Base-by-base conservation (phyloP, 2,888 invertebrate species). In the Aplocera efformata region DNA sequence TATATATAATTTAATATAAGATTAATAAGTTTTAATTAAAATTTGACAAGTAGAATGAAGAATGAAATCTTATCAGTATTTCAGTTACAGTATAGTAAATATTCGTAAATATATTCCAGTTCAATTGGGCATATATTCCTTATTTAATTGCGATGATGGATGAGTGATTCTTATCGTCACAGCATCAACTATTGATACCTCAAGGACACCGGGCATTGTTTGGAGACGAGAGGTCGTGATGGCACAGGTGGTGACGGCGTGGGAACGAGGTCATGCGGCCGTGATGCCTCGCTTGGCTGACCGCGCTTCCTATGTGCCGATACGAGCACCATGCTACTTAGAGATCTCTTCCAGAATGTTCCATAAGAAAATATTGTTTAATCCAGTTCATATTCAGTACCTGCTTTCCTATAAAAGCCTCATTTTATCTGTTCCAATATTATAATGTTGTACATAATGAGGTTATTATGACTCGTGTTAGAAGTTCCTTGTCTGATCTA, bases 211-310 rank as follows among this genome's bases (percentile, higher is more conserved):
- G 50, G 54, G 53, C 60, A 72, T 67, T 67, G 53, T 53, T 48
- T 43, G 47, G 25, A 29, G 42, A 32, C 34, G 20, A 35, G 52
- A 72, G 75, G 76, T 78, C 79, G 75, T 62, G 63, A 40, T 51
- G 50, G 42, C 33, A 34, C 63, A 66, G 61, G 58, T 56, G 66
- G 48, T 56, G 66, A 56, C 56, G 63, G 60, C 84, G 86, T 88
- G 86, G 71, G 85, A 88, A 88, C 75, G 77, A 62, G 85, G 86
- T 82, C 82, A 85, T 60, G 78, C 81, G 77, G 80, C 65, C 81
- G 79, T 66, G 60, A 58, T 69, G 81, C 74, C 73, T 58, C 83
- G 85, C 83, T 67, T 74, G 73, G 79, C 48, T 71, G 78, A 47
- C 57, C 61, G 59, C 74, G 58, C 69, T 53, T 58, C 63, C 56